Percentiles rank a stretch among this genome's conserved stretches.
Evolutionary conservation across 2,113 vertebrate genomes (phyloP).

Genomic region (Chiloscyllium plagiosum): DNA sequence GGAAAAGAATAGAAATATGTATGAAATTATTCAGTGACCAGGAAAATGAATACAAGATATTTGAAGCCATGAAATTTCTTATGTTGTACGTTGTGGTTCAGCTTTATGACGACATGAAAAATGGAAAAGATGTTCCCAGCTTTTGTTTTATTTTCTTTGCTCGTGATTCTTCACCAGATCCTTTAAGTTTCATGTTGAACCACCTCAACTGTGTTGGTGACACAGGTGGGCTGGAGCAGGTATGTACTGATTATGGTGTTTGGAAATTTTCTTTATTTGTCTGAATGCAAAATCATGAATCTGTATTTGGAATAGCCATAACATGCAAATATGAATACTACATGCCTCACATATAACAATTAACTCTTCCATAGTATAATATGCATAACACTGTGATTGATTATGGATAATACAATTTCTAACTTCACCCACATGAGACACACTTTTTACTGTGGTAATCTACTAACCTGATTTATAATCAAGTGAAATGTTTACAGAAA

Average conservation of each 20-base stretch:
- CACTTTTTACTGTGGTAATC: neutral
- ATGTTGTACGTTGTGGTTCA: constrained; percentile 67
- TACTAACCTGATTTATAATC: neutral
- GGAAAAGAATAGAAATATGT: constrained; percentile 57
- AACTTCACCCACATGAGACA: neutral
- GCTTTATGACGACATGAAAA: constrained; percentile 59
- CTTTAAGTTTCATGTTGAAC: constrained; percentile 73
- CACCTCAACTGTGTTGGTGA: constrained; percentile 66
- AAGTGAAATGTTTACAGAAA: neutral
- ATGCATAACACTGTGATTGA: neutral
- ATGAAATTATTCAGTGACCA: constrained; percentile 60
- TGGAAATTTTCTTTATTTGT: neutral
- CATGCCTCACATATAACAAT: neutral
- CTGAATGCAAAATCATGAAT: neutral
- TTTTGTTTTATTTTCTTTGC: constrained; percentile 58
- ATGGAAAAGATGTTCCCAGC: constrained; percentile 45
- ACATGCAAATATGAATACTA: neutral
- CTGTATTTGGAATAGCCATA: constrained; percentile 10
- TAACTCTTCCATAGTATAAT: too few species aligned
- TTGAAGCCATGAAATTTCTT: constrained; percentile 69
- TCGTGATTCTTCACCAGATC: constrained; percentile 61
- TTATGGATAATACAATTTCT: neutral
- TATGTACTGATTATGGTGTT: constrained; percentile 40
- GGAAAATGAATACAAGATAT: constrained; percentile 56
- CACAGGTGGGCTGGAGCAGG: constrained; percentile 61